A percentile compares a stretch with the other conserved stretches of the same genome.
phyloP scores from a whole-genome alignment of 2,113 vertebrate species.

The Nerophis ophidion region DNA sequence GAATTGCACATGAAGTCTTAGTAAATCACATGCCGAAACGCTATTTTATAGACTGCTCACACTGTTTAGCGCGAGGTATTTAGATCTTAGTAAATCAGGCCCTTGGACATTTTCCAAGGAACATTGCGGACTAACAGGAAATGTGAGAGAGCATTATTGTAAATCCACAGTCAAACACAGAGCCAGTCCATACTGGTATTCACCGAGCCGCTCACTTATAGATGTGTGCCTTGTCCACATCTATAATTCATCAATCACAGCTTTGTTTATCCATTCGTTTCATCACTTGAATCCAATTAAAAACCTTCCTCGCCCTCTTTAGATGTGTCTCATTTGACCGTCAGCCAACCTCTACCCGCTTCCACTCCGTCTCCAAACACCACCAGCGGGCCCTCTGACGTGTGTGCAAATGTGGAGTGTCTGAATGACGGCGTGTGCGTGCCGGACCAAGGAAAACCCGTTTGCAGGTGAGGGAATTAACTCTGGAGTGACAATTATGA shows the following conservation, averaged over 20 bases:
- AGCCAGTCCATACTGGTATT: neutral
- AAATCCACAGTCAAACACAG: neutral
- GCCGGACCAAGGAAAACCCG: slow-evolving; percentile 1
- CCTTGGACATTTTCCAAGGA: neutral
- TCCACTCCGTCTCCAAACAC: neutral
- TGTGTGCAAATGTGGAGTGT: slow-evolving; percentile 69
- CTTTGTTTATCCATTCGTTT: neutral
- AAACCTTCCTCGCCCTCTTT: slow-evolving; percentile 14
- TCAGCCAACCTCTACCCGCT: slow-evolving; percentile 44
- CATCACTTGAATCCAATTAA: slow-evolving; percentile 11
- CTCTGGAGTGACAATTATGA: no score
- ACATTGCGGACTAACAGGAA: neutral
- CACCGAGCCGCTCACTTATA: neutral
- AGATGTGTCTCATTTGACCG: slow-evolving; percentile 82
- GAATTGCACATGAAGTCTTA: no score
- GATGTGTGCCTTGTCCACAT: neutral
- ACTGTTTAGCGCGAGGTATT: no score
- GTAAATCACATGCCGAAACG: no score
- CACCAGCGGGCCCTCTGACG: neutral
- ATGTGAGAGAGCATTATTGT: neutral
- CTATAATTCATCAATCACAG: neutral
- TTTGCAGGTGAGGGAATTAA: slow-evolving; percentile 77
- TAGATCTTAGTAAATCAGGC: no score
- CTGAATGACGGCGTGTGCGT: slow-evolving; percentile 78
- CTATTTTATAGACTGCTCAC: no score